Percentiles rank a stretch among this genome's conserved stretches.
Conservation (phyloP, 2,888 invertebrate genomes). For the Kryphioiulus occultus region DNA sequence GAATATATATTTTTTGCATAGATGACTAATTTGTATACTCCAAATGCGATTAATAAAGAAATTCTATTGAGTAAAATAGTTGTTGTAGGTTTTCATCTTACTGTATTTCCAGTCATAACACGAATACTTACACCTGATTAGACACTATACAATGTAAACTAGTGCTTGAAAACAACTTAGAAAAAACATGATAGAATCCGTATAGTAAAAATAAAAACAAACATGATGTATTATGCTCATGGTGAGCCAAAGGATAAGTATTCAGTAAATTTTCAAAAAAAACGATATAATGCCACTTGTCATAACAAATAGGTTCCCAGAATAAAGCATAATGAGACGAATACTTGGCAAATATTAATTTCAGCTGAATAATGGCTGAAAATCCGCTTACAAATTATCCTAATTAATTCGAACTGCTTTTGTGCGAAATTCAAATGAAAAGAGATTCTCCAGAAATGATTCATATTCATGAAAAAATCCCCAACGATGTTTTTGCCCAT, state of each 20-base stretch:
- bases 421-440: neutral
- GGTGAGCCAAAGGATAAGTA: neutral
- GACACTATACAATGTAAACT: neutral
- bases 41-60: neutral
- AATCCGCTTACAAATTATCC: neutral
- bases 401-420: neutral
- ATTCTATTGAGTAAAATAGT: neutral
- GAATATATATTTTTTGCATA: neutral
- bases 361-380: neutral
- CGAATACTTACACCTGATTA: neutral
- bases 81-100: neutral
- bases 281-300: neutral
- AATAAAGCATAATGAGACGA: neutral
- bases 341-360: neutral
- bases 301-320: neutral
- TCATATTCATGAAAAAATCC: neutral
- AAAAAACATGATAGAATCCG: neutral
- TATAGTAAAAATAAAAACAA: neutral
- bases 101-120: neutral
- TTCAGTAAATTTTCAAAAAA: neutral
- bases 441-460: neutral
- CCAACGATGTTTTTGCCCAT: too few relatives aligned
- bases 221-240: neutral
- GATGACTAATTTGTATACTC: neutral
- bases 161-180: too few relatives aligned